Base-by-base conservation (phyloP, 1,140 invertebrate genomes). In the Nylanderia fulva region DNA sequence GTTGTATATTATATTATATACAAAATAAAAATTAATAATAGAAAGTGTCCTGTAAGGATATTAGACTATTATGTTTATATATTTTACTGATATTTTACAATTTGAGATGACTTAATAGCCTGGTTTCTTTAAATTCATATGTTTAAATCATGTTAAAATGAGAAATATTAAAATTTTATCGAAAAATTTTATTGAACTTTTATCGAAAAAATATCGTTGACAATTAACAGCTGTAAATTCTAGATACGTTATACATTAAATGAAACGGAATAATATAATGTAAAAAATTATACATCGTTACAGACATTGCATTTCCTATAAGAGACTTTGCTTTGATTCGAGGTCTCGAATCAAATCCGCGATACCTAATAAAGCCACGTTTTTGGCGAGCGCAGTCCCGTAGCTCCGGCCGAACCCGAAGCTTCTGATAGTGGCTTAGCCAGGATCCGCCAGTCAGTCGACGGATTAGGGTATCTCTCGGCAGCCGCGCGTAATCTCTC, bases 381-480 rank as follows among this genome's bases (percentile, higher is more conserved):
- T 76, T 85, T 75, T 54, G 21, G 56, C 52, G 58, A 33, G 71
- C 39, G 68, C 54, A 42, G 74, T 61, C 24, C 45, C 63, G 48
- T 56, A 58, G 60, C 60, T 72, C n/a, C 45, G 39, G 52, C 69
- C 56, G 71, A 90, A 66, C 72, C 82, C 84, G 69, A 87, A 89
- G 80, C 75, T 88, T 48, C 83, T 84, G 83, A 89, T 85, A 89
- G 75, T 89, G 84, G 89, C 87, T 91, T 90, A 91, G 63, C 72
- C 56, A 79, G 79, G 86, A 76, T 91, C 69, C 83, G 77, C 77
- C 87, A 90, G 90, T 91, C 85, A 91, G 90, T 90, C 83, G 71
- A 79, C 75, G 89, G 90, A 90, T 91, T 90, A 90, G 52, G 75
- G 75, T 90, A 90, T 88, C 86, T 85, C 74, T 72, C 76, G 72